Conservation (phyloP, 2,797 vertebrate species). For the Scleropages formosus region DNA sequence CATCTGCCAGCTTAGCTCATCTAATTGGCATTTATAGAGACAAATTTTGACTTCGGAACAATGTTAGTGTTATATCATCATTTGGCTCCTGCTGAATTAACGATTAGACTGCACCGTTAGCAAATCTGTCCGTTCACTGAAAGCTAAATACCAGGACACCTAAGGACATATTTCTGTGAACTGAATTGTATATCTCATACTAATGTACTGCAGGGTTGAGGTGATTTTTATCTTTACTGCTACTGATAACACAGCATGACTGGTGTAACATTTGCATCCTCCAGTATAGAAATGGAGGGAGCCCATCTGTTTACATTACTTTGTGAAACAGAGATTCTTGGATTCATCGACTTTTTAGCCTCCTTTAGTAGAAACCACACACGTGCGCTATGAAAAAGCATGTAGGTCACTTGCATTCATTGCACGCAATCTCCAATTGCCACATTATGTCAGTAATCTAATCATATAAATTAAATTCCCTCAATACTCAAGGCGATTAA, state of each 20-base stretch:
- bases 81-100: slow-evolving; percentile 67
- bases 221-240: not conserved
- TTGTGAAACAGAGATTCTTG: not conserved
- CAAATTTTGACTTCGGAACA: slow-evolving; percentile 64
- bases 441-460: slow-evolving; percentile 19
- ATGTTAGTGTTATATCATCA: slow-evolving; percentile 74
- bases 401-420: slow-evolving; percentile 29
- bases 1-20: slow-evolving; percentile 53
- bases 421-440: slow-evolving; percentile 27
- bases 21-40: slow-evolving; percentile 61
- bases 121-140: slow-evolving; percentile 17
- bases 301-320: not conserved
- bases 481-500: slow-evolving; percentile 40
- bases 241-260: not conserved
- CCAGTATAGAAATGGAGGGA: not conserved
- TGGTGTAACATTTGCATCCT: not conserved
- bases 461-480: slow-evolving; percentile 32
- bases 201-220: not conserved
- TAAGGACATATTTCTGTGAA: not conserved
- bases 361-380: too few species aligned
- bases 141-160: not conserved
- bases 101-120: slow-evolving; percentile 51
- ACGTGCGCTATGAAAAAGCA: too few species aligned
- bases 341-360: too few species aligned
- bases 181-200: not conserved